Base-by-base conservation (phyloP, 2,888 invertebrate genomes). In the Gisinianus flammeolus region DNA sequence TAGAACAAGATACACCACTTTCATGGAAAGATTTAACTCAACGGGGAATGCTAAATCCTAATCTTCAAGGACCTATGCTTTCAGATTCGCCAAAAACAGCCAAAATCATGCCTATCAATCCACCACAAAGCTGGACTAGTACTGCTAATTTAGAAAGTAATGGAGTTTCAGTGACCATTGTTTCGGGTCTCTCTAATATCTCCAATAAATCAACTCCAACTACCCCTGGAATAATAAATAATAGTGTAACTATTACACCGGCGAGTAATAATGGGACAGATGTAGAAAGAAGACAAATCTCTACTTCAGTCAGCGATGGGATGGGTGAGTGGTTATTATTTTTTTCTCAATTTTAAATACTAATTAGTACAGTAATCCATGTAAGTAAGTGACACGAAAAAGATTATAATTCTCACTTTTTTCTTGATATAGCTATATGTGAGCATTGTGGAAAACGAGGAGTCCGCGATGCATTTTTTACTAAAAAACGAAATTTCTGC, bases 381-480 rank as follows among this genome's bases (percentile, higher is more conserved):
- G n/a, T n/a, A n/a, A n/a, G n/a, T n/a, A n/a, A n/a, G n/a, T n/a
- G n/a, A n/a, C n/a, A n/a, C n/a, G n/a, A n/a, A n/a, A n/a, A n/a
- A n/a, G n/a, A n/a, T n/a, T n/a, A n/a, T n/a, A n/a, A n/a, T n/a
- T n/a, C n/a, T n/a, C n/a, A n/a, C 19, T 30, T 56, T 16, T 56
- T 72, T 72, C 28, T 56, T 35, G 4, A 66, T 82, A 69, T 86
- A 94, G 94, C 93, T 85, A 92, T 93, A 67, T 94, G 94, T 88
- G 92, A 93, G 87, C 92, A 93, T 87, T 94, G 94, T 87, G 94
- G 94, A 69, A 92, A 93, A 24, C 92, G 94, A 82, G 94, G 94
- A 70, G 93, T 94, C 33, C 93, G 93, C 86, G 94, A 94, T 87
- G 93, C 94, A 19, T 94, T 94, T 88, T 94, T 94, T 86, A 94